Evolutionary conservation across 2,113 vertebrate species (phyloP).

Genomic region (Anseranas semipalmata): DNA sequence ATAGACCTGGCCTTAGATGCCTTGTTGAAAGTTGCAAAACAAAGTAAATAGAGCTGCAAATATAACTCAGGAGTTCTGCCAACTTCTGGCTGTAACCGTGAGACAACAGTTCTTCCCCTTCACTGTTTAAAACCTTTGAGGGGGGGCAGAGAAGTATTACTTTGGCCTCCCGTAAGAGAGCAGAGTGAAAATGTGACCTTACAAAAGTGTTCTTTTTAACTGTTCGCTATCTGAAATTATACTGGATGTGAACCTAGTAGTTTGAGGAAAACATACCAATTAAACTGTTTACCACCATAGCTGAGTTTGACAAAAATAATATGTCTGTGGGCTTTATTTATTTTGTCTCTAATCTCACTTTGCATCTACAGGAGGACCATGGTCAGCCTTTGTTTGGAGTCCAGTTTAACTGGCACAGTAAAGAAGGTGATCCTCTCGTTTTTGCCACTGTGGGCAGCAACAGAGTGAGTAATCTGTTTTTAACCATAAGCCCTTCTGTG

Average conservation of each 20-base stretch:
- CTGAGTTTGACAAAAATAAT: not conserved
- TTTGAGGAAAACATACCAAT: not conserved
- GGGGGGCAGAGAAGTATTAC: not conserved
- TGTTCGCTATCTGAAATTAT: not conserved
- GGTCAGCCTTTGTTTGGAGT: conserved; percentile 97
- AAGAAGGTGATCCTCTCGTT: conserved; percentile 97
- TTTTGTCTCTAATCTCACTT: not conserved
- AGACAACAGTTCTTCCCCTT: not conserved
- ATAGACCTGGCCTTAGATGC: not conserved
- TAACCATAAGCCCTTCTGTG: not conserved
- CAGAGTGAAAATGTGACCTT: not conserved
- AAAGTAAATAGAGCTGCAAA: not conserved
- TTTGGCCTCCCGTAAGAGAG: not conserved
- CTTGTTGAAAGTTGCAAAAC: not conserved
- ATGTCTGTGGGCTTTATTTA: not conserved
- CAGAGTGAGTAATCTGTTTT: conserved; percentile 82
- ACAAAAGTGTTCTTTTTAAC: not conserved
- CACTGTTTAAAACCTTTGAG: not conserved
- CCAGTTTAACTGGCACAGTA: conserved; percentile 99
- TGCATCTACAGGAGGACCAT: conserved; percentile 89
- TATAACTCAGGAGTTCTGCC: not conserved
- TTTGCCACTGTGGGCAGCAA: conserved; percentile 98
- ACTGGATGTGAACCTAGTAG: not conserved
- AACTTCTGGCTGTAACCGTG: not conserved
- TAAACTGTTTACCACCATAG: not conserved